Evolutionary conservation across 2,888 invertebrate species (phyloP), one percentile per base, ranked within the genome.

Genomic region (Noctua janthe): DNA sequence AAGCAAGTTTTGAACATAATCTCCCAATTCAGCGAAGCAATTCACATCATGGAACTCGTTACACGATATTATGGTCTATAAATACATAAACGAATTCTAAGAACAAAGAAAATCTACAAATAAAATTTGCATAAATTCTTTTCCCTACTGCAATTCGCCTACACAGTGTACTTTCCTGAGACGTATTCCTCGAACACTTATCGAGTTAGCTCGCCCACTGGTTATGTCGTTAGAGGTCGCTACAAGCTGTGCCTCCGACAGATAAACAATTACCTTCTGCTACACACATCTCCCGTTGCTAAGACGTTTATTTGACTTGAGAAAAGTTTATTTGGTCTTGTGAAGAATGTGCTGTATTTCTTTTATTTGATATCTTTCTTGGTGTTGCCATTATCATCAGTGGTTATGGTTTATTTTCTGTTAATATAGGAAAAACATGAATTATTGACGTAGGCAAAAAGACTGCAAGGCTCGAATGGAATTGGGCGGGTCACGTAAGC

Each of bases 191-290:
- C 23, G 39, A 74, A 62, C 43, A 76, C 56, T 87, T 84, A 89
- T 89, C 66, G 73, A 89, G 88, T 89, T 89, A 85, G 76, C 51
- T 64, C 78, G 72, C 74, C 79, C 74, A 54, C 72, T 75, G 72
- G 70, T 79, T 82, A 83, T 71, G 59, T 89, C 78, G 71, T 80
- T 87, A 76, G 71, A 76, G 81, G 71, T 85, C 76, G 77, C 76
- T 74, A 74, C 75, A 75, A 81, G 80, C 80, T 83, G 29, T 78
- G 76, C 66, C 70, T 71, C 39, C n/a, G 17, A 23, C 77, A 78
- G 62, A 69, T 86, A 83, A 88, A 88, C 82, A 89, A 86, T 89
- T 88, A 84, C 75, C 64, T 62, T 5, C 11, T 6, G 11, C n/a
- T 35, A 71, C 62, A 82, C 56, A 80, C 71, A 77, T 87, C 74